Percentiles rank a stretch among this genome's conserved stretches.
Conservation (phyloP, 2,888 invertebrate genomes). For the Atrina japonica region DNA sequence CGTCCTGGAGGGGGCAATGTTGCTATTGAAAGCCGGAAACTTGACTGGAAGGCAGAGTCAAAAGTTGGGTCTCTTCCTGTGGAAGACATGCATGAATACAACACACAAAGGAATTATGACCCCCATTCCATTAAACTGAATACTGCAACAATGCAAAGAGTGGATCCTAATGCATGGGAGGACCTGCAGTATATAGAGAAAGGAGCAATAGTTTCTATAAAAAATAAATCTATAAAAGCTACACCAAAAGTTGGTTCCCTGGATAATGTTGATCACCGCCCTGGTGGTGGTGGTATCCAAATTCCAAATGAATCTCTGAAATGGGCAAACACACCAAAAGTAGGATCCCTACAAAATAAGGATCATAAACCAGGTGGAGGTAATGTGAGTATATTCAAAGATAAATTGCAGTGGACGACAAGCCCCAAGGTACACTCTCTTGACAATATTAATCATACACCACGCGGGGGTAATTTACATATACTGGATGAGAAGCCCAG, state of each 20-base stretch:
- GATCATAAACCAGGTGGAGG: conserved; percentile 65
- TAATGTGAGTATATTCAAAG: conserved; percentile 52
- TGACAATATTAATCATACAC: conserved; percentile 56
- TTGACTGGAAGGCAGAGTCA: conserved; percentile 60
- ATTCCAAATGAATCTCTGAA: conserved; percentile 46
- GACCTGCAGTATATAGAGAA: conserved; percentile 21
- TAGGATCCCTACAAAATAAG: conserved; percentile 69
- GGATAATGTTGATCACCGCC: conserved; percentile 50
- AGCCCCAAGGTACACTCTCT: conserved; percentile 63
- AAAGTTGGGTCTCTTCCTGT: conserved; percentile 55
- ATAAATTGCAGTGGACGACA: conserved; percentile 53
- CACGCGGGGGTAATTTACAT: conserved; percentile 56
- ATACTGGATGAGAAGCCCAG: conserved; percentile 53
- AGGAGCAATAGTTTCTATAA: conserved; percentile 21
- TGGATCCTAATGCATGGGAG: conserved; percentile 36
- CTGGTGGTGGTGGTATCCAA: conserved; percentile 51
- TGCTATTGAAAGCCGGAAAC: conserved; percentile 48
- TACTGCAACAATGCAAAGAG: conserved; percentile 11
- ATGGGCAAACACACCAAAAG: conserved; percentile 53
- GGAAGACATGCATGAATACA: conserved; percentile 42
- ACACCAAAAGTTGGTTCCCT: conserved; percentile 57
- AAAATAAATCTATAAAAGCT: conserved; percentile 36
- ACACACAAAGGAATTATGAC: conserved; percentile 41
- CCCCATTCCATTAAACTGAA: conserved; percentile 36
- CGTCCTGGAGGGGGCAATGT: conserved; percentile 60